Conservation (phyloP, 1,140 invertebrate genomes). For the Campoletis sonorensis region DNA sequence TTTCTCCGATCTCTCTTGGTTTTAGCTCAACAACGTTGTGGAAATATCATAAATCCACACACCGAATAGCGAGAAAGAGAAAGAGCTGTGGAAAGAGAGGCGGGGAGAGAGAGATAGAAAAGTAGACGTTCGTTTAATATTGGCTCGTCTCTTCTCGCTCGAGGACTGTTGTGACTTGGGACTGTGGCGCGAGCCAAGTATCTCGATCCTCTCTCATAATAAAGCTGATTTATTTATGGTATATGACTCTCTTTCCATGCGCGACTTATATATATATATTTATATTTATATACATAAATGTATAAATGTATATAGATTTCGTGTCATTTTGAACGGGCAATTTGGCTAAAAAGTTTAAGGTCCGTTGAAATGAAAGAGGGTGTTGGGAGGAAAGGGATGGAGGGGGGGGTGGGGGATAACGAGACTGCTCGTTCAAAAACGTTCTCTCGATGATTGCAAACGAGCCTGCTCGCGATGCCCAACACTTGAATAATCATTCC, state of each 20-base stretch:
- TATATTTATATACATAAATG: constrained; percentile 10
- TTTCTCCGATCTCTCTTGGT: constrained; percentile 6
- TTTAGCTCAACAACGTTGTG: constrained; percentile 33
- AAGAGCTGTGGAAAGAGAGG: constrained; percentile 13
- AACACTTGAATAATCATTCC: background rate
- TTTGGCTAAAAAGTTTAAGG: constrained; percentile 31
- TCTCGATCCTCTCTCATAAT: constrained; percentile 55
- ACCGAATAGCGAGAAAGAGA: constrained; percentile 34
- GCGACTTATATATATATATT: constrained; percentile 4
- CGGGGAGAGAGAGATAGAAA: constrained; percentile 18
- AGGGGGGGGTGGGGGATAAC: no score
- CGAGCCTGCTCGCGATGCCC: background rate
- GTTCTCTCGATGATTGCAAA: background rate
- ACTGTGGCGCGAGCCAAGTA: background rate
- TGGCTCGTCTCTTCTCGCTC: constrained; percentile 47
- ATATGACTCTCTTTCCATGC: constrained; percentile 42
- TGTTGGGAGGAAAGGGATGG: no score
- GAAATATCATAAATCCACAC: constrained; percentile 61
- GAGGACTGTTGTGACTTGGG: constrained; percentile 47
- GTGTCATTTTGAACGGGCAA: constrained; percentile 26
- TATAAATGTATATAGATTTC: background rate
- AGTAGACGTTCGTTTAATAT: constrained; percentile 9
- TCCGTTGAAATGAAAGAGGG: no score
- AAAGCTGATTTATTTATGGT: constrained; percentile 57
- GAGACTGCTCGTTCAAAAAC: background rate